These are phyloP conservation scores for Danaus chrysippus DNA, from an alignment of 2,888 invertebrate genomes.

Conservation along the genomic window DNA sequence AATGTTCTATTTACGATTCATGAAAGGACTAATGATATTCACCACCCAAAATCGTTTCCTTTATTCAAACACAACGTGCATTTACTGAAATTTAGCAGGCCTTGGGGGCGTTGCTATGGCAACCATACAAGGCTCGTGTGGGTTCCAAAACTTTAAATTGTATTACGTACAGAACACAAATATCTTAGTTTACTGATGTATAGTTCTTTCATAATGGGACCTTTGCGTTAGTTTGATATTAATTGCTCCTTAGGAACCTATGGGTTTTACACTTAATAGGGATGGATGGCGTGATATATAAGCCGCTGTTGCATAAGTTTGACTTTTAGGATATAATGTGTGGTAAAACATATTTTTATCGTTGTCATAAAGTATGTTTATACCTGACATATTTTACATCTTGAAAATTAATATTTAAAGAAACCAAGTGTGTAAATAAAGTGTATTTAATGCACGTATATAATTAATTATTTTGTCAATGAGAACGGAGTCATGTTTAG, in stretches of 20 bases:
- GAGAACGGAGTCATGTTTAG: too few relatives aligned
- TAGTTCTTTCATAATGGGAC: constrained; percentile 45
- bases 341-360: too few relatives aligned
- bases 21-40: constrained; percentile 72
- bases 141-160: constrained; percentile 76
- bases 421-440: too few relatives aligned
- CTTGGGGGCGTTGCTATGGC: constrained; percentile 68
- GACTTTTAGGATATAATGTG: background rate
- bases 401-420: too few relatives aligned
- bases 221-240: constrained; percentile 19
- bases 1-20: constrained; percentile 16
- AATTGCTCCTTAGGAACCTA: constrained; percentile 11
- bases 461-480: too few relatives aligned
- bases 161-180: constrained; percentile 66
- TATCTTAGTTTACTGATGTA: constrained; percentile 51
- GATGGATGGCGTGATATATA: background rate
- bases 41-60: constrained; percentile 74
- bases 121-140: constrained; percentile 73
- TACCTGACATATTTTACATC: too few relatives aligned
- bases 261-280: background rate
- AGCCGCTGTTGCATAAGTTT: background rate
- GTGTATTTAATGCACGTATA: too few relatives aligned
- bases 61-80: constrained; percentile 62
- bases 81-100: constrained; percentile 67
- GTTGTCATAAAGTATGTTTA: too few relatives aligned